Conservation (phyloP, 2,888 invertebrate genomes). For the Augiades crinisus region DNA sequence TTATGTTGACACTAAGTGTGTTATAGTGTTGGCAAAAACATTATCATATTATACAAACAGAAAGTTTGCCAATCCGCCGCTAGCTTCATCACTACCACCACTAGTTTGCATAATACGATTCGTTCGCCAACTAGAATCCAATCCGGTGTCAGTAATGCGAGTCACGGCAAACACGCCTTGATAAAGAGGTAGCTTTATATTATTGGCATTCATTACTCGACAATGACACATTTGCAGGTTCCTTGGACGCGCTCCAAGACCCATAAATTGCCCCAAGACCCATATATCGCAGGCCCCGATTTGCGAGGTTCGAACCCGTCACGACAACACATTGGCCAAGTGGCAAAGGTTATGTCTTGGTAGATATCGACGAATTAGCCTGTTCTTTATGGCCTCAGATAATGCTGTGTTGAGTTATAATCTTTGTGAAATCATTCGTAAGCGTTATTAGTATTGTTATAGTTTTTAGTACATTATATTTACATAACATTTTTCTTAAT, state of each 20-base stretch:
- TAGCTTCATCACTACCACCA: too few relatives aligned
- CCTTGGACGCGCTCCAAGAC: slow-evolving; percentile 19
- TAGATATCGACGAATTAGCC: slow-evolving; percentile 11
- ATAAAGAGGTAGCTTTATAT: slow-evolving; percentile 7
- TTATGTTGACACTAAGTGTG: too few relatives aligned
- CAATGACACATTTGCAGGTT: slow-evolving; percentile 28
- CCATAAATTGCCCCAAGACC: slow-evolving; percentile 23
- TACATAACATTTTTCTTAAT: too few relatives aligned
- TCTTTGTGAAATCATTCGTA: too few relatives aligned
- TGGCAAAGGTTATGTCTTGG: slow-evolving; percentile 20
- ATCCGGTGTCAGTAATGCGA: background rate
- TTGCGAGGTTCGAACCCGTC: slow-evolving; percentile 20
- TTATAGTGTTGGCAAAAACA: too few relatives aligned
- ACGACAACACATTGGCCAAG: slow-evolving; percentile 21
- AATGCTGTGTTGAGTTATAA: too few relatives aligned
- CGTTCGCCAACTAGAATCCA: background rate
- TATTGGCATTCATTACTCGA: slow-evolving; percentile 29
- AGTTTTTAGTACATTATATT: too few relatives aligned
- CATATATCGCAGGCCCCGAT: slow-evolving; percentile 23
- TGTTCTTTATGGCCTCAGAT: background rate
- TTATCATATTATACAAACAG: too few relatives aligned
- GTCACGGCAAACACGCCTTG: background rate
- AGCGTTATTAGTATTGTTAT: too few relatives aligned
- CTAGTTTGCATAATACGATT: background rate
- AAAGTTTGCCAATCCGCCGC: too few relatives aligned